Conservation (phyloP, 2,113 vertebrate genomes). For the Rafetus swinhoei region DNA sequence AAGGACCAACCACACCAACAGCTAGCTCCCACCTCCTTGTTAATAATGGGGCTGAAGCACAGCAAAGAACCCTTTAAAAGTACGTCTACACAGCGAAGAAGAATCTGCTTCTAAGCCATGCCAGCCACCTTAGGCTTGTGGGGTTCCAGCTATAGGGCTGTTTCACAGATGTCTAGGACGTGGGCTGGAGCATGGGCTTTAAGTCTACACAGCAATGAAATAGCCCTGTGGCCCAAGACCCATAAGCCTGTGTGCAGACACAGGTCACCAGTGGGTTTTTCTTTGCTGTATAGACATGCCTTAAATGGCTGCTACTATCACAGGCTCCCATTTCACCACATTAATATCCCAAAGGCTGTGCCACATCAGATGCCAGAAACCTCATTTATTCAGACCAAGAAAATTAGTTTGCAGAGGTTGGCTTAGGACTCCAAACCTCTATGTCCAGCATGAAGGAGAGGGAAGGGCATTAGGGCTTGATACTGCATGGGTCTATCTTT, state of each 20-base stretch:
- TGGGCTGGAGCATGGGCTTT: background rate
- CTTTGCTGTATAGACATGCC: too few species aligned
- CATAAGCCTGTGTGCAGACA: too few species aligned
- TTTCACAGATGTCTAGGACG: background rate
- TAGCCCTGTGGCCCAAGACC: too few species aligned
- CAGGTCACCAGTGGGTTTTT: too few species aligned
- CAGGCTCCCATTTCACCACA: background rate
- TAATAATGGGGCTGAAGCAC: background rate
- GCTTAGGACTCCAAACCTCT: background rate
- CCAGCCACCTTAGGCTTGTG: background rate
- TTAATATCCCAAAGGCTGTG: background rate
- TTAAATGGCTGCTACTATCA: background rate
- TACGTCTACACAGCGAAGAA: background rate
- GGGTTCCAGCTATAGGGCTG: too few species aligned
- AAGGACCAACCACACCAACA: background rate
- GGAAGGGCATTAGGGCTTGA: background rate
- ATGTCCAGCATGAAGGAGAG: background rate
- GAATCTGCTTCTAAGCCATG: background rate
- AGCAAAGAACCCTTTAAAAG: background rate
- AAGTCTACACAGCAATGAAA: background rate
- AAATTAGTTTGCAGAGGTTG: background rate
- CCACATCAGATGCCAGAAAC: background rate
- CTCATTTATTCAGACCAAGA: rapidly evolving
- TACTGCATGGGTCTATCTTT: rapidly evolving
- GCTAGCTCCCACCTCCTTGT: background rate